These are phyloP conservation scores for Malachius bipustulatus DNA, from an alignment of 2,888 invertebrate genomes.

Conservation along the genomic window DNA sequence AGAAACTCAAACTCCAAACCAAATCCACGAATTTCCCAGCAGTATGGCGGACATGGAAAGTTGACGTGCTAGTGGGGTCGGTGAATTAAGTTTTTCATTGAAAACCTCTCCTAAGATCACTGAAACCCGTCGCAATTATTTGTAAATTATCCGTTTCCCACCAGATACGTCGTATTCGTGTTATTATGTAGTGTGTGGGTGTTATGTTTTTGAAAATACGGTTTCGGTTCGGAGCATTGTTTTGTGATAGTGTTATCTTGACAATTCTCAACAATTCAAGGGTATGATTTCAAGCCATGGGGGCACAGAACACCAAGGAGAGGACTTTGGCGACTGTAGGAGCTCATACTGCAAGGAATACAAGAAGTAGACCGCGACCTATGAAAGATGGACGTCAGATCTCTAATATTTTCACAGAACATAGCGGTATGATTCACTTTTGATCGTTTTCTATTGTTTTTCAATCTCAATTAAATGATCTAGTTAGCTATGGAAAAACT, in stretches of 20 bases:
- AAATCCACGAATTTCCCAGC: too few relatives aligned
- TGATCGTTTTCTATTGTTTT: constrained; percentile 7
- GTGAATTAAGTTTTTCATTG: constrained; percentile 16
- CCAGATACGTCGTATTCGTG: constrained; percentile 17
- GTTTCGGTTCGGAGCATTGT: constrained; percentile 29
- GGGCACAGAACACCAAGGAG: constrained; percentile 90
- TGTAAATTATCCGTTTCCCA: constrained; percentile 11
- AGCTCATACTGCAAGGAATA: constrained; percentile 56
- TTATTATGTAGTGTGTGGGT: constrained; percentile 23
- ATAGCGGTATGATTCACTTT: constrained; percentile 65
- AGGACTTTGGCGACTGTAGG: constrained; percentile 60
- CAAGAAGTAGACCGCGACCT: constrained; percentile 59
- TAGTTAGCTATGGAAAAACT: too few relatives aligned
- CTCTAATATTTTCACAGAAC: constrained; percentile 89
- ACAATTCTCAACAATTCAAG: constrained; percentile 32
- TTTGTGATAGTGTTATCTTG: constrained; percentile 27
- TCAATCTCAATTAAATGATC: background rate
- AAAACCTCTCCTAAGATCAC: constrained; percentile 26
- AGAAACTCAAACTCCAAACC: too few relatives aligned
- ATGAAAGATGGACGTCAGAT: constrained; percentile 74
- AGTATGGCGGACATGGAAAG: too few relatives aligned
- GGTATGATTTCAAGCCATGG: constrained; percentile 54
- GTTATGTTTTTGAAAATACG: constrained; percentile 16
- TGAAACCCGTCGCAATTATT: constrained; percentile 24
- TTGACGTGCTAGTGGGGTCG: constrained; percentile 38